Evolutionary conservation across 2,113 vertebrate genomes (phyloP).

Genomic region (Forbesichthys agassizii): DNA sequence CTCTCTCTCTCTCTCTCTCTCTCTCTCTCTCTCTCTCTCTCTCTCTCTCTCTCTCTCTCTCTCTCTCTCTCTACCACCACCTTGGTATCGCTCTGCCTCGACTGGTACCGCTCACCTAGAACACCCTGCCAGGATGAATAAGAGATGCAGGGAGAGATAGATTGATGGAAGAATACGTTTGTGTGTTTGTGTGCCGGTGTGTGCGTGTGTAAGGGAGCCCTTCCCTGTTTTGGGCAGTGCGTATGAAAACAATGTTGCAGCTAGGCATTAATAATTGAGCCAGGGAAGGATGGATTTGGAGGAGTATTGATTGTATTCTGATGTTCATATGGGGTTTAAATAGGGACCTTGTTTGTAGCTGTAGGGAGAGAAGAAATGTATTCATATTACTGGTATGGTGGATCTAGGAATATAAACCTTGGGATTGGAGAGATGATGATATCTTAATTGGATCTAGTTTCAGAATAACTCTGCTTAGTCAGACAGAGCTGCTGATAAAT

Average conservation of each 20-base stretch:
- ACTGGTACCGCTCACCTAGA: no score
- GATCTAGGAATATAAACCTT: background rate
- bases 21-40: constrained; percentile 23
- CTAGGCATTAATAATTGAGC: no score
- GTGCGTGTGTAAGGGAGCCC: no score
- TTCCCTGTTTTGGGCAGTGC: no score
- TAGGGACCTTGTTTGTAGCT: background rate
- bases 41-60: constrained; percentile 44
- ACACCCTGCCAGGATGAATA: no score
- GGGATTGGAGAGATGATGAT: constrained; percentile 15
- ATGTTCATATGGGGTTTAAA: background rate
- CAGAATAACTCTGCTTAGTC: constrained; percentile 20
- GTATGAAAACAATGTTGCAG: no score
- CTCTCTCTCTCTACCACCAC: constrained; percentile 33
- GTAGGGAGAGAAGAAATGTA: no score
- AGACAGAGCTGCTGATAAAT: constrained; percentile 37
- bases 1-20: constrained; percentile 70
- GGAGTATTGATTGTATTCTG: no score
- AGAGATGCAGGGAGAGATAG: background rate
- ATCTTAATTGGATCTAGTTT: constrained; percentile 43
- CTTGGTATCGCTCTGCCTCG: no score
- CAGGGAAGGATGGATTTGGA: no score
- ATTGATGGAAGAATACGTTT: constrained; percentile 15
- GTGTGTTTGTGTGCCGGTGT: background rate
- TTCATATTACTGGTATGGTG: background rate